A percentile compares a stretch with the other conserved stretches of the same genome.
Conservation (phyloP, 2,113 vertebrate species). For the Eleginops maclovinus region DNA sequence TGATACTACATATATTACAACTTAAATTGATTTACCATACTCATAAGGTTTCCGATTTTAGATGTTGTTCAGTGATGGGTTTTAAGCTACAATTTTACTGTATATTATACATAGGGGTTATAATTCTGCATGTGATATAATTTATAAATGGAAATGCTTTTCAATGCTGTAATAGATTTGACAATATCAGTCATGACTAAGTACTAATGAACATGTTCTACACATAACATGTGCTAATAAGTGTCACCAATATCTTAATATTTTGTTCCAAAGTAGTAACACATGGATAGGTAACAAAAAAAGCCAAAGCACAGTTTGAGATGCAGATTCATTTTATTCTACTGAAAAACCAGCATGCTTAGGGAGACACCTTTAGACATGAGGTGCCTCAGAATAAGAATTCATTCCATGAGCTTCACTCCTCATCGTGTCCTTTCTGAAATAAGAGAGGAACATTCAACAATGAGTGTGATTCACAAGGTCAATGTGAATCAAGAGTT, state of each 20-base stretch:
- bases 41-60: neutral
- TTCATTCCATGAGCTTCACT: slow-evolving; percentile 62
- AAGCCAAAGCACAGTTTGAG: slow-evolving; percentile 23
- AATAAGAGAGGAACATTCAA: slow-evolving; percentile 33
- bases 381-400: slow-evolving; percentile 45
- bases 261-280: neutral
- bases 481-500: neutral
- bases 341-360: slow-evolving; percentile 60
- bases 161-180: neutral
- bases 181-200: neutral
- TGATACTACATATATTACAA: neutral
- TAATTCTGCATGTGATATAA: neutral
- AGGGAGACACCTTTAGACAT: slow-evolving; percentile 59
- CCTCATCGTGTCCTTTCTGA: slow-evolving; percentile 81
- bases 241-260: neutral
- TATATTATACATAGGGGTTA: neutral
- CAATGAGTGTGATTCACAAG: too few species aligned
- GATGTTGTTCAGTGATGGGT: neutral
- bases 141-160: neutral
- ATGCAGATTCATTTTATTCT: slow-evolving; percentile 72
- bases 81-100: neutral
- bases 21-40: neutral
- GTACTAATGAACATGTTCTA: too few species aligned
- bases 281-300: neutral
- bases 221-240: too few species aligned